These are phyloP conservation scores for Papilio elwesi DNA, from an alignment of 2,888 invertebrate genomes.

Conservation along the genomic window DNA sequence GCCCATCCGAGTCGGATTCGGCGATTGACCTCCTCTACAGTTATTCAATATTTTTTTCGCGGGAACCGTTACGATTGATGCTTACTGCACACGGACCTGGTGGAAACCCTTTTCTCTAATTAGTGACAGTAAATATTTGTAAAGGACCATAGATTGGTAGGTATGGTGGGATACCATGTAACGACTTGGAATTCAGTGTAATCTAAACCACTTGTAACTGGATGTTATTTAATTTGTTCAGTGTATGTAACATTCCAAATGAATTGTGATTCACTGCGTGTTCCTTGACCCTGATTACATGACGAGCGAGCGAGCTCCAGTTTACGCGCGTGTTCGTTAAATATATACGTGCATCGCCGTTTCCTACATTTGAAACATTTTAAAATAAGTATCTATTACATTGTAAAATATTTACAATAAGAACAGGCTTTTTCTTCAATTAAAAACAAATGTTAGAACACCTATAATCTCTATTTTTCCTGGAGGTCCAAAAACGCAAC, in stretches of 20 bases:
- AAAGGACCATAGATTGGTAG: not conserved
- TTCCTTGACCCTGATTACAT: constrained; percentile 23
- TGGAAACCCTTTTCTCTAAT: too few species aligned
- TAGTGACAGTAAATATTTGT: not conserved
- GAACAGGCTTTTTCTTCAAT: too few species aligned
- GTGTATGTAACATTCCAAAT: constrained; percentile 11
- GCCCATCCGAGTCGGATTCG: too few species aligned
- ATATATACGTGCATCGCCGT: constrained; percentile 3
- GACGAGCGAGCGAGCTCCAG: constrained; percentile 13
- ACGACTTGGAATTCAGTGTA: not conserved
- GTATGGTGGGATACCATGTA: not conserved
- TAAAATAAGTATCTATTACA: not conserved
- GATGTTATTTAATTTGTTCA: constrained; percentile 7
- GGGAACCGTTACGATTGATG: too few species aligned
- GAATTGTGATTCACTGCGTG: constrained; percentile 9
- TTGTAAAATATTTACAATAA: too few species aligned
- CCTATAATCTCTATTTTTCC: too few species aligned
- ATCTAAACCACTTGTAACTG: not conserved
- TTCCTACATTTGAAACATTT: constrained; percentile 14
- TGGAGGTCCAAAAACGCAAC: too few species aligned
- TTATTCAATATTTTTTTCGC: too few species aligned
- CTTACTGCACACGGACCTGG: too few species aligned
- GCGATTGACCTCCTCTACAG: too few species aligned
- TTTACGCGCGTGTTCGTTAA: constrained; percentile 10
- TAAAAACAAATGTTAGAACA: too few species aligned